A percentile compares a stretch with the other conserved stretches of the same genome.
Evolutionary conservation across 2,113 vertebrate genomes (phyloP).

Genomic region (Catharus minimus): DNA sequence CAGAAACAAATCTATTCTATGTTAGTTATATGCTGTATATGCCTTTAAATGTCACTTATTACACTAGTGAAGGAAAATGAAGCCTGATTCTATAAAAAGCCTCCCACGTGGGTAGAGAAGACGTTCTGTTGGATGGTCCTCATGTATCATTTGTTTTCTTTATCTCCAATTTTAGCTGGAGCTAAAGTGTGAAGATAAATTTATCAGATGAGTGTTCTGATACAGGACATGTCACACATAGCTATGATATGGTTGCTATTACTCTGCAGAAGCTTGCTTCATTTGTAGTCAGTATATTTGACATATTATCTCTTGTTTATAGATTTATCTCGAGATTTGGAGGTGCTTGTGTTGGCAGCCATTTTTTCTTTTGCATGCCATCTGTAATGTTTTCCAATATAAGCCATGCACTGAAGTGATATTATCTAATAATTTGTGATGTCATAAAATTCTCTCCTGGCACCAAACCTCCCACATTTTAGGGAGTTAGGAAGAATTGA

Average conservation of each 20-base stretch:
- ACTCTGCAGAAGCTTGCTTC: not conserved
- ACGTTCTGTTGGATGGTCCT: not conserved
- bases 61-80: constrained; percentile 63
- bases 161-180: not conserved
- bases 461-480: accelerated
- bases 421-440: not conserved
- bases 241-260: not conserved
- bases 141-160: not conserved
- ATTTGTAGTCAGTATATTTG: not conserved
- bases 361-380: not conserved
- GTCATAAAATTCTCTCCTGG: not conserved
- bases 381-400: not conserved
- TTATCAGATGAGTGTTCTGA: not conserved
- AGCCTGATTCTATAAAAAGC: constrained; percentile 8
- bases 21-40: constrained; percentile 47
- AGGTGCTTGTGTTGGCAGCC: not conserved
- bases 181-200: not conserved
- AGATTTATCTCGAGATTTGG: not conserved
- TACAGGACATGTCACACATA: not conserved
- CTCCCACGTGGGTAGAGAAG: not conserved
- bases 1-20: not conserved
- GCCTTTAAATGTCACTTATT: constrained; percentile 60
- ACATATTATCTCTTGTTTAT: not conserved
- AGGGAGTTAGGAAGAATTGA: not conserved
- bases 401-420: not conserved